phyloP scores from a whole-genome alignment of 2,797 vertebrate genomes.

The Sebastes trivittatus region DNA sequence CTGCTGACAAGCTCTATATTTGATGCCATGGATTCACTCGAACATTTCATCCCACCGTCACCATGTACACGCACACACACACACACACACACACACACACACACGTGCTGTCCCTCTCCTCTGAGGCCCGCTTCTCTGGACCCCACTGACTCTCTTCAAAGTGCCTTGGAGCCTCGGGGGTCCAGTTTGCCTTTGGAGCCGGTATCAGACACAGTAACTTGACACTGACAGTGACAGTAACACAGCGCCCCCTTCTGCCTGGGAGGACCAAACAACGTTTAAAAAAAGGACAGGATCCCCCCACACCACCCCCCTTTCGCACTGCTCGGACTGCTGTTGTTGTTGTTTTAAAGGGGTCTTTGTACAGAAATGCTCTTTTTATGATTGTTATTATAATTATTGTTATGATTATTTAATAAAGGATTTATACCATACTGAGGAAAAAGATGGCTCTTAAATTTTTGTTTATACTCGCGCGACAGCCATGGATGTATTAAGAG shows the following conservation, averaged over 20 bases:
- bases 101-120: conserved; percentile 47
- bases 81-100: conserved; percentile 22
- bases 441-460: neutral
- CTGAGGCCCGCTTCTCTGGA: conserved; percentile 74
- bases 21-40: conserved; percentile 8
- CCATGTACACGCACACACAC: conserved; percentile 22
- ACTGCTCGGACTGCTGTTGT: conserved; percentile 87
- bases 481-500: too few species aligned
- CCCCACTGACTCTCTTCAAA: conserved; percentile 89
- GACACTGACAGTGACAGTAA: conserved; percentile 42
- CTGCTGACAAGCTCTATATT: conserved; percentile 32
- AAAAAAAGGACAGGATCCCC: conserved; percentile 32
- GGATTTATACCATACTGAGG: conserved; percentile 82
- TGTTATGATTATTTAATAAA: conserved; percentile 97
- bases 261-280: conserved; percentile 70
- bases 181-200: conserved; percentile 88
- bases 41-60: conserved; percentile 11
- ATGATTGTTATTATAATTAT: conserved; percentile 87
- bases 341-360: conserved; percentile 81
- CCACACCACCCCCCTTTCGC: conserved; percentile 52
- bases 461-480: too few species aligned
- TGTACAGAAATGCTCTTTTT: conserved; percentile 88
- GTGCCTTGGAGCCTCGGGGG: conserved; percentile 93
- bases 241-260: conserved; percentile 78
- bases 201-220: conserved; percentile 73